Base-by-base conservation (phyloP, 2,888 invertebrate species). In the Ceraclea dissimilis region DNA sequence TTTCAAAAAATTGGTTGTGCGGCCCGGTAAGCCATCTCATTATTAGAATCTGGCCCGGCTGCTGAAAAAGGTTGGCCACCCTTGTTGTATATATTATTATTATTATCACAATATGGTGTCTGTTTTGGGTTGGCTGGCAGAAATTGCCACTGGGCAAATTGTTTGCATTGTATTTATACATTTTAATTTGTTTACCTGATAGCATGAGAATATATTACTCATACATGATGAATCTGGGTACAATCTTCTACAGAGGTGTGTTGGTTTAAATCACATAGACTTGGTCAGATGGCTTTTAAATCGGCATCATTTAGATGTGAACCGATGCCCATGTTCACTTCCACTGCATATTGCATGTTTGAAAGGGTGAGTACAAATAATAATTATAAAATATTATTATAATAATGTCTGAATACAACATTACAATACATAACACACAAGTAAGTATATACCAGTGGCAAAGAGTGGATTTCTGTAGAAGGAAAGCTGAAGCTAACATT, bases 321-420 rank as follows among this genome's bases (percentile, higher is more conserved):
- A 86, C 69, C 72, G 84, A 18, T 84, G 84, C 62, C 81, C 83
- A n/a, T 88, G 88, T 67, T 87, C 86, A 62, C 73, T 86, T 51
- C 88, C 88, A 1, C 71, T 88, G 51, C 88, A 88, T 67, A 83
- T 88, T 57, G 88, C 88, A 17, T 86, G 86, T 61, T 72, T 83
- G 33, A 82, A 84, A 66, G 88, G 87, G 71, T 79, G 67, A 65
- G 10, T 17, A 19, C 18, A 44, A 19, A 34, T 46, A 39, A n/a
- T n/a, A n/a, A n/a, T n/a, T n/a, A n/a, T n/a, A n/a, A n/a, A n/a
- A n/a, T n/a, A n/a, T n/a, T n/a, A n/a, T n/a, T n/a, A 6, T 21
- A 31, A 26, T 19, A 11, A 44, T 49, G 33, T 18, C 2, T 31
- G 31, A 31, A 31, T 8, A 31, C 6, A 8, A 31, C 31, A 31